These are phyloP conservation scores for Aplodontia rufa DNA, from an alignment of 2,113 vertebrate genomes.

Conservation along the genomic window DNA sequence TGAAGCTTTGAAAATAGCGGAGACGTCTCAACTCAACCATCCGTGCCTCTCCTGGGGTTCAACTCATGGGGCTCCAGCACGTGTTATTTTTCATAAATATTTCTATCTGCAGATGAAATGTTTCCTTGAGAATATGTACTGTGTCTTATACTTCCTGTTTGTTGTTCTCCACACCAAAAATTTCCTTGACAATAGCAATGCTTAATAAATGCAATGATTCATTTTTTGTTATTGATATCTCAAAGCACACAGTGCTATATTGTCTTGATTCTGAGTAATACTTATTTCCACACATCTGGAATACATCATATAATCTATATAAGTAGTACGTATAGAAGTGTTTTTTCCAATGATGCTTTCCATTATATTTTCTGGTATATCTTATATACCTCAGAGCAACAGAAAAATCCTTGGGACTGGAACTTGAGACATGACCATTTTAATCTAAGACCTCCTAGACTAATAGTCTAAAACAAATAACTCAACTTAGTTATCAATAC, in stretches of 20 bases:
- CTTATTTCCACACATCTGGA: neutral
- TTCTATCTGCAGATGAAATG: neutral
- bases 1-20: neutral
- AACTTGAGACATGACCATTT: neutral
- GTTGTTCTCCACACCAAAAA: neutral
- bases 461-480: neutral
- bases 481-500: neutral
- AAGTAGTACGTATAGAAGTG: neutral
- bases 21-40: too few relatives aligned
- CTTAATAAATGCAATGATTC: neutral
- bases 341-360: neutral
- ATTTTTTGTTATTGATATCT: neutral
- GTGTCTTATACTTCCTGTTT: neutral
- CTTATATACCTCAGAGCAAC: neutral
- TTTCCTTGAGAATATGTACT: neutral
- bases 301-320: neutral
- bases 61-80: accelerated
- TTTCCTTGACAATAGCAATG: neutral
- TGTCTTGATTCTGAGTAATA: neutral
- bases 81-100: neutral
- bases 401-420: neutral
- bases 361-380: neutral
- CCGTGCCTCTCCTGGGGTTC: neutral
- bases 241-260: neutral
- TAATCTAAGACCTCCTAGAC: neutral